Base-by-base conservation (phyloP, 2,113 vertebrate species). In the Protomyctophum bolini region DNA sequence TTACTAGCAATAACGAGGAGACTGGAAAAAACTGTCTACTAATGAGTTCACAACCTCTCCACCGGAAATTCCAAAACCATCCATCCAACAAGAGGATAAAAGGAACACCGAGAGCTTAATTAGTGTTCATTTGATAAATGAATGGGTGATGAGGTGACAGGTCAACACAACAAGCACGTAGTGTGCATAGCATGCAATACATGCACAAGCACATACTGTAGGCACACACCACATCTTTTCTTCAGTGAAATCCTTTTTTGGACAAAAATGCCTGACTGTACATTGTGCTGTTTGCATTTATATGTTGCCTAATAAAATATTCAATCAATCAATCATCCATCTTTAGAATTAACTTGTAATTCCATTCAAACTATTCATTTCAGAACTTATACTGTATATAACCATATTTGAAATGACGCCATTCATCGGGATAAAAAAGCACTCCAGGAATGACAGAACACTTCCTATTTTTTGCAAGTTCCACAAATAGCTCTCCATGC, bases 91-190 rank as follows among this genome's bases (percentile, higher is more conserved):
- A 87, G 84, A 72, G 72, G 60, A 63, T 51, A n/a, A 51, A 47
- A 54, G 62, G 64, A 15, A 47, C 46, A 11, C 66, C 75, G 63
- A 52, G 54, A 63, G 47, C 61, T 47, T 83, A 81, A 90, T 92
- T 87, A 91, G 69, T 49, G 2, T 64, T 15, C 14, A 90, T 92
- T 89, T 87, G 68, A 81, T 79, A 67, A 73, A 79, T 80, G 83
- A 85, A 76, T 67, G 76, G 21, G 45, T 76, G 85, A 87, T 47
- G 80, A 71, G 77, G 76, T 63, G 70, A n/a, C 72, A 65, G 69
- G 49, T 10, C 2, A 45, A 52, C 45, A 67, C 59, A 58, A 0
- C 0, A 28, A 70, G 29, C 11, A 56, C 50, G 28, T 12, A 72
- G 10, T 7, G 14, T 48, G 8, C n/a, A 11, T n/a, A 55, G 3